A percentile compares a stretch with the other conserved stretches of the same genome.
Evolutionary conservation across 2,888 invertebrate genomes (phyloP).

Genomic region (Hybos culiciformis): DNA sequence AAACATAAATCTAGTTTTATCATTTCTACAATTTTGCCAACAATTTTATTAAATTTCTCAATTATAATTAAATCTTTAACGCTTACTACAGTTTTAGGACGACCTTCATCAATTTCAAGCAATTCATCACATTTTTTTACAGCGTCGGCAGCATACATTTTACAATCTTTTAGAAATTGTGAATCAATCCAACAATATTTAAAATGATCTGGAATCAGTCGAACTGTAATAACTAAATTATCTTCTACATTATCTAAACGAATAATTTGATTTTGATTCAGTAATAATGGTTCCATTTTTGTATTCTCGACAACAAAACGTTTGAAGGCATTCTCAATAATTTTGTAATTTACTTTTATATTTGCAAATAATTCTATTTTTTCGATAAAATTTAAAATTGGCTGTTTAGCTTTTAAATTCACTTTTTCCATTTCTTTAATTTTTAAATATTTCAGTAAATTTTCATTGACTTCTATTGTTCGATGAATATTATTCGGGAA

Average conservation of each 20-base stretch:
- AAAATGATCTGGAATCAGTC: conserved; percentile 32
- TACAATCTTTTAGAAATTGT: conserved; percentile 32
- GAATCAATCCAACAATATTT: conserved; percentile 34
- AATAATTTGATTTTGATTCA: conserved; percentile 34
- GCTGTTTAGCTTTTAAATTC: conserved; percentile 27
- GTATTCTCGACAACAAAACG: conserved; percentile 30
- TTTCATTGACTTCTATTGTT: conserved; percentile 32
- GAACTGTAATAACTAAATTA: conserved; percentile 27
- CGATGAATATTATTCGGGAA: conserved; percentile 29
- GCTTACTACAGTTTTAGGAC: conserved; percentile 21
- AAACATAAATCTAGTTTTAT: conserved; percentile 31
- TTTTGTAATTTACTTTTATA: conserved; percentile 31
- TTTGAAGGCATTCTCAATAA: conserved; percentile 34
- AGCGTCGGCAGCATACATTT: conserved; percentile 32
- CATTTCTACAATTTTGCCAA: conserved; percentile 25
- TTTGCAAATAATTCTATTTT: conserved; percentile 33
- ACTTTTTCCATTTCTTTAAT: conserved; percentile 30
- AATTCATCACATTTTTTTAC: conserved; percentile 40
- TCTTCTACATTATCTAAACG: conserved; percentile 31
- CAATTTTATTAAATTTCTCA: conserved; percentile 30
- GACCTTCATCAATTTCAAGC: conserved; percentile 27
- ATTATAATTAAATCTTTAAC: conserved; percentile 26
- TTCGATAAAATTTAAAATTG: conserved; percentile 32
- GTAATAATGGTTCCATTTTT: conserved; percentile 23
- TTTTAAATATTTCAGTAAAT: conserved; percentile 29